phyloP scores from a whole-genome alignment of 2,888 invertebrate genomes.

The Phortica magna region DNA sequence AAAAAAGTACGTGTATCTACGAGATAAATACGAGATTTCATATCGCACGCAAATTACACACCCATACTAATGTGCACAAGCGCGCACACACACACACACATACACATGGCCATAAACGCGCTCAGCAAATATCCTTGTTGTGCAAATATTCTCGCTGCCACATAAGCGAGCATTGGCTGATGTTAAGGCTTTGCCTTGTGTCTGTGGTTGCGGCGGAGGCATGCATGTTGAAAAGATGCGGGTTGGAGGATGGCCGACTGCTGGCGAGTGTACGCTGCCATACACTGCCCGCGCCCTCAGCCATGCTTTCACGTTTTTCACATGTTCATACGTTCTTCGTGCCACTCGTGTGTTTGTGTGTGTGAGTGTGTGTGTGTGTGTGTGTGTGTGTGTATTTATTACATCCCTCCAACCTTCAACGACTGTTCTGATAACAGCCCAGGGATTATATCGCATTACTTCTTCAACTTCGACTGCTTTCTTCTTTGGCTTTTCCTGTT shows the following conservation, averaged over 20 bases:
- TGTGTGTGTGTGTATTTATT: slow-evolving; percentile 29
- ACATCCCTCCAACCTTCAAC: background rate
- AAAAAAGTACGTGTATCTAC: slow-evolving; percentile 29
- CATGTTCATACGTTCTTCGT: background rate
- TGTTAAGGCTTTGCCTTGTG: slow-evolving; percentile 14
- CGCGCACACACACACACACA: slow-evolving; percentile 7
- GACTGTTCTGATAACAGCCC: slow-evolving; percentile 66
- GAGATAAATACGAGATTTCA: slow-evolving; percentile 21
- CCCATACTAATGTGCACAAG: background rate
- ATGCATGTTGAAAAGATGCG: slow-evolving; percentile 69
- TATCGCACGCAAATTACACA: slow-evolving; percentile 27
- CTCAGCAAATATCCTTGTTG: slow-evolving; percentile 31
- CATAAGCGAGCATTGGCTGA: slow-evolving; percentile 40
- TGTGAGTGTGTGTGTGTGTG: background rate
- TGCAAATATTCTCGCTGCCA: slow-evolving; percentile 36
- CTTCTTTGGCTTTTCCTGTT: slow-evolving; percentile 1
- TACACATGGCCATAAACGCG: background rate
- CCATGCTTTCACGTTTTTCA: background rate
- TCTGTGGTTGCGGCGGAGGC: background rate
- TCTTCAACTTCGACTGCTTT: slow-evolving; percentile 5
- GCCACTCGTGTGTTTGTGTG: background rate
- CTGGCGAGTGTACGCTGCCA: background rate
- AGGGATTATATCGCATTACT: slow-evolving; percentile 54
- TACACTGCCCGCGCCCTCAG: background rate
- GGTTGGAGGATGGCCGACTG: slow-evolving; percentile 41